phyloP scores from a whole-genome alignment of 2,888 invertebrate genomes.

The Augochlorella aurata region DNA sequence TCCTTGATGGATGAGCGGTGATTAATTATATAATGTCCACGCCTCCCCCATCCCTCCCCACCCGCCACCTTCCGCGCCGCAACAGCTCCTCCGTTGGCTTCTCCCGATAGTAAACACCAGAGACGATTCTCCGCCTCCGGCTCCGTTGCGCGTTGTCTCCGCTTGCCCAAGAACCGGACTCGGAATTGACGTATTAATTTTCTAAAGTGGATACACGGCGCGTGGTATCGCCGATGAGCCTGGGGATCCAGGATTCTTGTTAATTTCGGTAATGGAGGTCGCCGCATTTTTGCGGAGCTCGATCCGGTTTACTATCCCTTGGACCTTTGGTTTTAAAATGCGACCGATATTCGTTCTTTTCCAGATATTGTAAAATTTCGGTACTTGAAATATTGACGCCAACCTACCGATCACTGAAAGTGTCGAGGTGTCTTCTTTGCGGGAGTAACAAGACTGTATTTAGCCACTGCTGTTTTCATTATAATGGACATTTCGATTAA shows the following conservation, averaged over 20 bases:
- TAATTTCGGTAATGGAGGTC: slow-evolving; percentile 9
- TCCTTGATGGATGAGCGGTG: slow-evolving; percentile 78
- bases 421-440: too few species aligned
- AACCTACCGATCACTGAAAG: too few species aligned
- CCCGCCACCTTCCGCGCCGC: slow-evolving; percentile 10
- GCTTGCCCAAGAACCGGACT: slow-evolving; percentile 11
- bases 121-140: slow-evolving; percentile 29
- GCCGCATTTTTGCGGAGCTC: neutral
- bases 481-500: too few species aligned
- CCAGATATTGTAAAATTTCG: too few species aligned
- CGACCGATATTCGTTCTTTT: too few species aligned
- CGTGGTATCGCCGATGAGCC: neutral
- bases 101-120: slow-evolving; percentile 44
- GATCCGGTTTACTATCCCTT: neutral
- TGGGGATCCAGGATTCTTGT: neutral
- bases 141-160: slow-evolving; percentile 27
- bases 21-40: slow-evolving; percentile 78
- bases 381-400: too few species aligned
- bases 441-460: too few species aligned
- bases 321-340: neutral
- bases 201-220: slow-evolving; percentile 41
- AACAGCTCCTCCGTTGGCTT: slow-evolving; percentile 29
- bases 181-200: slow-evolving; percentile 60
- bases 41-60: slow-evolving; percentile 8
- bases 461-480: too few species aligned